Evolutionary conservation across 2,888 invertebrate genomes (phyloP).

Genomic region (Eretmocerus hayati): DNA sequence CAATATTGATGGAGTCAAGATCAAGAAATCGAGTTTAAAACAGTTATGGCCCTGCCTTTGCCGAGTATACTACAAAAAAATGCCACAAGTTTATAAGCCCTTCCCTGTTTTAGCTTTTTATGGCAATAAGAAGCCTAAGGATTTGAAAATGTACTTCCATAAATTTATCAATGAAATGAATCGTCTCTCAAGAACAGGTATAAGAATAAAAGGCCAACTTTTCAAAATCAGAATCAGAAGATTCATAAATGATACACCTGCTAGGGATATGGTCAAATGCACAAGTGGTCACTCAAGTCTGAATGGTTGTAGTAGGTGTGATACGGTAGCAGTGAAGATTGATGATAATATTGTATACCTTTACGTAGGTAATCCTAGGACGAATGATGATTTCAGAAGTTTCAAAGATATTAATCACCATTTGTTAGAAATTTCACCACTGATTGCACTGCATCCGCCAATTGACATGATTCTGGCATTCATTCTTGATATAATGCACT

Average conservation of each 20-base stretch:
- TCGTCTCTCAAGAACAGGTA: no score
- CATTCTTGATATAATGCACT: slow-evolving; percentile 1
- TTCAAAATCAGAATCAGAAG: slow-evolving; percentile 5
- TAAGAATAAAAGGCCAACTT: not conserved
- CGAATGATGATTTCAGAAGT: not conserved
- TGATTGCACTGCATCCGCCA: not conserved
- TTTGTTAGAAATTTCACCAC: not conserved
- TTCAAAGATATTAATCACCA: not conserved
- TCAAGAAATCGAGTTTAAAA: slow-evolving; percentile 17
- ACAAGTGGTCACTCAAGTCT: slow-evolving; percentile 3
- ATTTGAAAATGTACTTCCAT: slow-evolving; percentile 13
- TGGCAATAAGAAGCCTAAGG: slow-evolving; percentile 22
- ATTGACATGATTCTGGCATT: not conserved
- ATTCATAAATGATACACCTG: slow-evolving; percentile 23
- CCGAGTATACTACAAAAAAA: slow-evolving; percentile 13
- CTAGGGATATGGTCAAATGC: slow-evolving; percentile 1
- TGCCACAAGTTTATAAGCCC: slow-evolving; percentile 21
- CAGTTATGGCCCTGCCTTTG: slow-evolving; percentile 22
- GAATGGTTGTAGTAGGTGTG: slow-evolving; percentile 3
- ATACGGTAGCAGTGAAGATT: not conserved
- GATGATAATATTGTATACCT: not conserved
- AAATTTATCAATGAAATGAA: slow-evolving; percentile 25
- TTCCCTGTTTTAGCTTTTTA: slow-evolving; percentile 21
- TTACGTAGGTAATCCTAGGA: not conserved
- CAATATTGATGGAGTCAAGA: slow-evolving; percentile 23